These are phyloP conservation scores for Drosophila fuyamai DNA, from an alignment of 1,140 invertebrate genomes.

Conservation along the genomic window DNA sequence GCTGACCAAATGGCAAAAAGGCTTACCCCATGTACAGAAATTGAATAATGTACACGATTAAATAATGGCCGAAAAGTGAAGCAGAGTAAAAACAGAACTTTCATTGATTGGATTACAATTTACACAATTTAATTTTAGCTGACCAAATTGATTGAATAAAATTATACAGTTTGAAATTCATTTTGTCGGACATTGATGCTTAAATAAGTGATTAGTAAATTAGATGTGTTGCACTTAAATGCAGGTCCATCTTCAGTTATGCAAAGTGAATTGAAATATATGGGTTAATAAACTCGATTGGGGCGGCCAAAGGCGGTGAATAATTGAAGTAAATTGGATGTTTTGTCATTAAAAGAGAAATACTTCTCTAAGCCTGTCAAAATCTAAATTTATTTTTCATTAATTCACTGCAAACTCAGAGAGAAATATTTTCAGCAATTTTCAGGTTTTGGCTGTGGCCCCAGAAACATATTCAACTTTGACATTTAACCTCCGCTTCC, in stretches of 20 bases:
- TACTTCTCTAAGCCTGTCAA: not conserved
- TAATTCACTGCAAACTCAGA: conserved; percentile 24
- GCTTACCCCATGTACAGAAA: not conserved
- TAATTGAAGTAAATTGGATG: conserved; percentile 36
- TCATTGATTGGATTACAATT: conserved; percentile 32
- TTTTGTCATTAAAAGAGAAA: conserved; percentile 22
- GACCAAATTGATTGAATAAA: conserved; percentile 16
- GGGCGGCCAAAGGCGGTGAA: conserved; percentile 15
- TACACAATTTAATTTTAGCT: conserved; percentile 21
- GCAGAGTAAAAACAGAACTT: not conserved
- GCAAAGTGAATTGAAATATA: conserved; percentile 15
- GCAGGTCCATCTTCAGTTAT: conserved; percentile 2
- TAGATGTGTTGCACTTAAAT: conserved; percentile 7
- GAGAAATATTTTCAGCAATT: not conserved
- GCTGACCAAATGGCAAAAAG: not conserved
- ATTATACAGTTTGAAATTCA: conserved; percentile 18
- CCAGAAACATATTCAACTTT: conserved; percentile 41
- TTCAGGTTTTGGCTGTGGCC: not conserved
- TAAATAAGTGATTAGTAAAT: conserved; percentile 18
- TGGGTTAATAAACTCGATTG: conserved; percentile 13
- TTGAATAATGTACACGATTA: conserved; percentile 13
- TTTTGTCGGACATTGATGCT: conserved; percentile 1
- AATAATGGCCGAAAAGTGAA: conserved; percentile 20
- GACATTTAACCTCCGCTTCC: conserved; percentile 40
- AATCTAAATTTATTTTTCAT: conserved; percentile 42